Base-by-base conservation (phyloP, 2,797 vertebrate genomes). In the Sebastes elongatus region DNA sequence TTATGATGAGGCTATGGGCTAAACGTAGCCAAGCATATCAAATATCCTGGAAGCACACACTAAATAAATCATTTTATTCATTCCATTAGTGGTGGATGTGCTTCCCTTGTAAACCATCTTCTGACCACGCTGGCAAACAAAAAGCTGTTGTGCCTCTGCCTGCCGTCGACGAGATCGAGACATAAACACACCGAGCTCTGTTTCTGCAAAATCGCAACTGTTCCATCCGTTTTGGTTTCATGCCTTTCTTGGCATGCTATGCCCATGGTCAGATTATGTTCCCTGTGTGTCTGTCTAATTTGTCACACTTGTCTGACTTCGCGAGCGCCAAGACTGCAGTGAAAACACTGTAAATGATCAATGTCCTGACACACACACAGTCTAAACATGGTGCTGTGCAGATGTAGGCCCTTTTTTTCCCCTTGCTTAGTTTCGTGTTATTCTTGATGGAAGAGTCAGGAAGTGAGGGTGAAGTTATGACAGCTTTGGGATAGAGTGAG, bases 31-130 rank as follows among this genome's bases (percentile, higher is more conserved):
- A 94, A 95, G 94, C 95, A 95, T 95, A 94, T 95, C 94, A 95
- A 96, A 96, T 95, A 95, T 95, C 94, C 94, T 93, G 90, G 91
- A 92, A 95, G 94, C 92, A 91, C 83, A 85, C 85, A 92, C 92
- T 95, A 95, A 96, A 96, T 95, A 96, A 96, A 95, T 96, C 85
- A 96, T 96, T 95, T 95, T 94, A 92, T 94, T 94, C 94, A 94
- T 96, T 94, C 94, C 92, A 93, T 95, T 94, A 93, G 93, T 80
- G 88, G 89, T 88, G 92, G 88, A 94, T 95, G 92, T 94, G 91
- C 89, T 90, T 91, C 82, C 82, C 90, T 88, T 92, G 92, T 94
- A 94, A 94, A 95, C 93, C 91, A 85, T 89, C 87, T 85, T 91
- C 90, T 89, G 92, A 89, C 92, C 91, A 81, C 83, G 71, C 84